Evolutionary conservation across 1,140 invertebrate species (phyloP).

Genomic region (Macrocentrus cingulum): DNA sequence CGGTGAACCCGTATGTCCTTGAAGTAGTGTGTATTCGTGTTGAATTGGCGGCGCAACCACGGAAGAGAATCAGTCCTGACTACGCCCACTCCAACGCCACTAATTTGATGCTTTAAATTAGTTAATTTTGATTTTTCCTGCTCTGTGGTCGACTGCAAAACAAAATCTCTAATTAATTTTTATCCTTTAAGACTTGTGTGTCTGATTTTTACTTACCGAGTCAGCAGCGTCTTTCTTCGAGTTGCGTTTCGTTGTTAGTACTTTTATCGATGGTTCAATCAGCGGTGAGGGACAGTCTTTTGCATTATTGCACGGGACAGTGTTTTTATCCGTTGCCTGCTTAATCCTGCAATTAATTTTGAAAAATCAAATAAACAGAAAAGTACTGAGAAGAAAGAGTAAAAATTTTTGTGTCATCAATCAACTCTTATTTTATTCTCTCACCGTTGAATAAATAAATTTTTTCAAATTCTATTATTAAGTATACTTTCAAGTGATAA

Average conservation of each 20-base stretch:
- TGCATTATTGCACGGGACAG: slow-evolving; percentile 13
- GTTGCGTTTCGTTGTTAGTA: slow-evolving; percentile 34
- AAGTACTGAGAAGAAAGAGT: slow-evolving; percentile 15
- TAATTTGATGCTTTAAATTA: slow-evolving; percentile 34
- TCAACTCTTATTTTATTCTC: no score
- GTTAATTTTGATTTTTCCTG: slow-evolving; percentile 38
- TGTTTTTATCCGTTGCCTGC: slow-evolving; percentile 39
- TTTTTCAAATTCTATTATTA: no score
- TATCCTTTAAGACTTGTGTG: no score
- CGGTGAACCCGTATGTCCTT: slow-evolving; percentile 75
- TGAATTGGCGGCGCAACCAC: slow-evolving; percentile 65
- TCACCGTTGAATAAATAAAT: no score
- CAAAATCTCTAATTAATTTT: slow-evolving; percentile 8
- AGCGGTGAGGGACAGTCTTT: slow-evolving; percentile 30
- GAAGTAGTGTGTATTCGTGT: slow-evolving; percentile 69
- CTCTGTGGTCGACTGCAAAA: slow-evolving; percentile 30
- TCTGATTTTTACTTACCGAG: no score
- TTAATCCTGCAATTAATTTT: slow-evolving; percentile 48
- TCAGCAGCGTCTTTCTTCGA: slow-evolving; percentile 42
- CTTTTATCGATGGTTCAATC: slow-evolving; percentile 33
- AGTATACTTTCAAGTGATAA: no score
- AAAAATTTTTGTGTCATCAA: neutral
- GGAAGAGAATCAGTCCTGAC: slow-evolving; percentile 49
- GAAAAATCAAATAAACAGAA: neutral
- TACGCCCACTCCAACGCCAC: slow-evolving; percentile 31